phyloP scores from a whole-genome alignment of 2,888 invertebrate species.

The Aelia acuminata region DNA sequence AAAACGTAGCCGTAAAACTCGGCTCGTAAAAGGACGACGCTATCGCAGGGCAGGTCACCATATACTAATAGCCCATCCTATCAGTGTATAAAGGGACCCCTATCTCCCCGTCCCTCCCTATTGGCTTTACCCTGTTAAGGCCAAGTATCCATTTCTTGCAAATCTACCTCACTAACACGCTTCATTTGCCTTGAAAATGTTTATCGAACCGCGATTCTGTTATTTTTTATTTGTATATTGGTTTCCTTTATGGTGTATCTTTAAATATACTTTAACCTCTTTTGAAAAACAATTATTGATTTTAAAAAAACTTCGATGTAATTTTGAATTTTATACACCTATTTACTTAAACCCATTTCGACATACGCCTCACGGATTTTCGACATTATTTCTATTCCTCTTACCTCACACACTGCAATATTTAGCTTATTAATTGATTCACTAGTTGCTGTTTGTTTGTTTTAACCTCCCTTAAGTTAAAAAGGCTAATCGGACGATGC shows the following conservation, averaged over 20 bases:
- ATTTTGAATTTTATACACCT: too few species aligned
- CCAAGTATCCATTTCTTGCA: neutral
- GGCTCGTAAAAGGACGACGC: neutral
- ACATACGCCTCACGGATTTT: too few species aligned
- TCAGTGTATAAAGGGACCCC: slow-evolving; percentile 11
- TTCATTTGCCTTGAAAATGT: neutral
- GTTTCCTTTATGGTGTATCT: neutral
- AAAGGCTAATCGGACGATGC: too few species aligned
- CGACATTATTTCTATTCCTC: too few species aligned
- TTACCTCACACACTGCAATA: too few species aligned
- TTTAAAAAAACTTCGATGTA: too few species aligned
- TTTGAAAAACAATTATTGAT: too few species aligned
- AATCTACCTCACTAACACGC: slow-evolving; percentile 16
- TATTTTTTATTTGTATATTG: slow-evolving; percentile 13
- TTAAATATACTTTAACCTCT: neutral
- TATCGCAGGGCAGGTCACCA: slow-evolving; percentile 27
- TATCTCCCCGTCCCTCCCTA: neutral
- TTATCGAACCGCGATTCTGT: neutral
- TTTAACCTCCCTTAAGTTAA: too few species aligned
- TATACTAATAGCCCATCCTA: slow-evolving; percentile 41
- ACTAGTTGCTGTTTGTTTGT: too few species aligned
- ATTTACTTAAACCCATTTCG: too few species aligned
- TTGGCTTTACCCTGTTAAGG: neutral
- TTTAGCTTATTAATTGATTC: too few species aligned
- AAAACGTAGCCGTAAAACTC: slow-evolving; percentile 30